Percentiles rank a stretch among this genome's conserved stretches.
These are phyloP conservation scores for Sebastolobus alascanus DNA, from an alignment of 2,797 vertebrate species.

Conservation along the genomic window DNA sequence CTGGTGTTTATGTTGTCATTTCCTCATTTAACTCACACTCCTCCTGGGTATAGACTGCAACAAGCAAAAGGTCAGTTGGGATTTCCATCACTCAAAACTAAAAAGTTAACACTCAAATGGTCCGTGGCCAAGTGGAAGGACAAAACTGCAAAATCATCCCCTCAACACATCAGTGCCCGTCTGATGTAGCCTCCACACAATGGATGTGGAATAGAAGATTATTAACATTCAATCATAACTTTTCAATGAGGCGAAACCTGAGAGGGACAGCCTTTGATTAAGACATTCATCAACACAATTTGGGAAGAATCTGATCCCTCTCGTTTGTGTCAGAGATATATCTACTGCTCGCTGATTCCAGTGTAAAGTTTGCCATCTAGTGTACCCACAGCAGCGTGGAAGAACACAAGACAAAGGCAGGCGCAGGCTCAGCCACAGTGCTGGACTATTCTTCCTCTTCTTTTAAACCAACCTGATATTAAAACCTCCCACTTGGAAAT, in stretches of 20 bases:
- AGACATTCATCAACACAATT: conserved; percentile 88
- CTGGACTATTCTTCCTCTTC: conserved; percentile 25
- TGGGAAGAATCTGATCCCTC: conserved; percentile 81
- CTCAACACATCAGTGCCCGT: conserved; percentile 84
- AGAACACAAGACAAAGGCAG: conserved; percentile 73
- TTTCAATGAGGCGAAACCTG: conserved; percentile 87
- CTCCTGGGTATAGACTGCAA: conserved; percentile 80
- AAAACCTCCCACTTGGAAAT: conserved; percentile 51
- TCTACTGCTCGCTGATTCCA: conserved; percentile 71
- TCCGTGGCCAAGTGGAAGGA: conserved; percentile 84
- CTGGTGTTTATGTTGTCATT: conserved; percentile 71
- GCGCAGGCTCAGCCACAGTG: conserved; percentile 41
- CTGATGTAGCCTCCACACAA: conserved; percentile 84
- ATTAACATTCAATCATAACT: conserved; percentile 89
- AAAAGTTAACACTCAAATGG: conserved; percentile 87
- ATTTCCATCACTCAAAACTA: conserved; percentile 85
- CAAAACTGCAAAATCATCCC: conserved; percentile 88
- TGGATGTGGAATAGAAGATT: conserved; percentile 85
- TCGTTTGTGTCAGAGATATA: conserved; percentile 64
- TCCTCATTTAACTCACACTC: conserved; percentile 81
- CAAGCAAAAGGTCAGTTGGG: conserved; percentile 84
- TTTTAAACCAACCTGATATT: conserved; percentile 58
- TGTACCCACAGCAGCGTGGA: conserved; percentile 88
- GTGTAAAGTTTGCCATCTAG: conserved; percentile 87
- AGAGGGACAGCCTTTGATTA: conserved; percentile 86